phyloP scores from a whole-genome alignment of 2,888 invertebrate genomes.

The Epirrhoe alternata region DNA sequence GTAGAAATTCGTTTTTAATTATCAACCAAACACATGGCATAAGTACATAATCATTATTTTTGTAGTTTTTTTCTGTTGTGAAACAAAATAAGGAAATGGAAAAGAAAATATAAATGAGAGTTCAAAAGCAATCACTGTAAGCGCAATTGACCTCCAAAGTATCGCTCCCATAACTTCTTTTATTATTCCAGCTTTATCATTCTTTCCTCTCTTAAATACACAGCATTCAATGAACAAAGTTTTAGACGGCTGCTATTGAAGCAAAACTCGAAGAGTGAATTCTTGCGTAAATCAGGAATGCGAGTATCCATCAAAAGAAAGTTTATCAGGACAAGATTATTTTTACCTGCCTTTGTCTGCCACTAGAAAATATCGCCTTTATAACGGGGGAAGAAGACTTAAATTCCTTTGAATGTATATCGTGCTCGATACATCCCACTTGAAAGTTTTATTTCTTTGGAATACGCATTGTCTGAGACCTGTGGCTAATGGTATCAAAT shows the following conservation, averaged over 20 bases:
- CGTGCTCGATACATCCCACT: constrained; percentile 57
- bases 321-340: constrained; percentile 51
- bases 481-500: constrained; percentile 49
- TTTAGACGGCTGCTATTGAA: constrained; percentile 64
- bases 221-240: constrained; percentile 58
- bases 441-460: constrained; percentile 66
- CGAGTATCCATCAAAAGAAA: constrained; percentile 62
- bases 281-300: constrained; percentile 65
- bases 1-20: no score
- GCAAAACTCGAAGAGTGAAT: constrained; percentile 65
- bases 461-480: constrained; percentile 49
- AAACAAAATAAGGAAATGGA: no score
- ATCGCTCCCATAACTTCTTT: constrained; percentile 9
- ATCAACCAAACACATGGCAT: no score
- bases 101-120: background rate
- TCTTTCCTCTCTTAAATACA: constrained; percentile 39
- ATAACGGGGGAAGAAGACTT: constrained; percentile 49
- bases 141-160: constrained; percentile 10
- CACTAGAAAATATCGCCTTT: constrained; percentile 37
- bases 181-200: constrained; percentile 22
- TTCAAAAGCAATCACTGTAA: background rate
- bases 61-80: no score
- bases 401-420: constrained; percentile 44
- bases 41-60: no score
- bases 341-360: constrained; percentile 37